Base-by-base conservation (phyloP, 2,888 invertebrate genomes). In the Pandemis heparana region DNA sequence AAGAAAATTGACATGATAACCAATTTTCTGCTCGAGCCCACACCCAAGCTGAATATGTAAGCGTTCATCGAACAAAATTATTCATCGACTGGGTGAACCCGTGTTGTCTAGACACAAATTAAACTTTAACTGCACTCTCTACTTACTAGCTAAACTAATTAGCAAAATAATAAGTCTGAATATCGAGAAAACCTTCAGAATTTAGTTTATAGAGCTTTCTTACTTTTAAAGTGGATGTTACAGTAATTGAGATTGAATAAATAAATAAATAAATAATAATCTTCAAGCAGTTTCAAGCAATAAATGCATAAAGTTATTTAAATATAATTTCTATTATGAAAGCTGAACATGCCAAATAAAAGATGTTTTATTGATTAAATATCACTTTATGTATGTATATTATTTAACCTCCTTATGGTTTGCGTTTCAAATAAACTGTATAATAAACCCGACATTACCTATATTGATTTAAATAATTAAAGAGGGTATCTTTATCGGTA, bases 21-120 rank as follows among this genome's bases (percentile, higher is more conserved):
- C 63, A 68, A 73, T 73, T 73, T 73, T 18, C 63, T 69, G 63
- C 68, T 60, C 68, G 46, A 69, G 63, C 59, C 59, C 68, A 73
- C 68, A 73, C 14, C 68, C 63, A 68, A 73, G 68, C 23, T 56
- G 69, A 69, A 60, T 62, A 73, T 64, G 68, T 59, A 68, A 51
- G n/a, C 53, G 63, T 59, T 64, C 73, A 73, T 48, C 68, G 68
- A 73, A 73, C 68, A 73, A 23, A 59, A 59, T 53, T 56, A 59
- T 63, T 18, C 62, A 51, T 46, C 61, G 59, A 32, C 56, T 46
- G 46, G 62, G 56, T 46, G 56, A 46, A 59, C 63, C 38, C 62
- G 67, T 23, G 68, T 68, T 73, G 73, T 73, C 73, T 73, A 69
- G 73, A 73, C 68, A 39, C 56, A 73, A 73, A 69, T 51, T 69